A percentile compares a stretch with the other conserved stretches of the same genome.
Evolutionary conservation across 1,140 invertebrate genomes (phyloP).

Genomic region (Sminthurinus signatus): DNA sequence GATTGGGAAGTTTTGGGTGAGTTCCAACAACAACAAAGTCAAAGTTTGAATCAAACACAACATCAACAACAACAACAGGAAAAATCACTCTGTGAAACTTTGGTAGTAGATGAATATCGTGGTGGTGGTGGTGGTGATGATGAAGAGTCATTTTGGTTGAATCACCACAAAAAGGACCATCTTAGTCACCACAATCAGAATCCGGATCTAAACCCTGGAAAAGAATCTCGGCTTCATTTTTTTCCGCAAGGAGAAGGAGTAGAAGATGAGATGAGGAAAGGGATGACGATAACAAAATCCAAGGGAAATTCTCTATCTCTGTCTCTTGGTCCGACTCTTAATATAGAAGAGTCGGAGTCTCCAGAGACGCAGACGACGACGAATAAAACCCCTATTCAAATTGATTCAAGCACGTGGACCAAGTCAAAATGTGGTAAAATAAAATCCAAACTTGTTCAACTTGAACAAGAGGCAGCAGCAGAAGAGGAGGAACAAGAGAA

Average conservation of each 20-base stretch:
- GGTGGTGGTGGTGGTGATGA: neutral
- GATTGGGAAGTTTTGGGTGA: conserved; percentile 33
- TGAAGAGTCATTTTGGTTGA: conserved; percentile 12
- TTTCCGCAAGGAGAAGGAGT: too few species aligned
- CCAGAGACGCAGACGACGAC: neutral
- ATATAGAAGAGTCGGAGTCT: too few species aligned
- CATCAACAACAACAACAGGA: neutral
- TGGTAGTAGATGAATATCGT: neutral
- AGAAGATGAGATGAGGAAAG: too few species aligned
- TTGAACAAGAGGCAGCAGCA: conserved; percentile 2
- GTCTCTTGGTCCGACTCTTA: neutral
- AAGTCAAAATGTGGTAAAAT: conserved; percentile 31
- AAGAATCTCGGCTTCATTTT: neutral
- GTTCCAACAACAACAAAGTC: neutral
- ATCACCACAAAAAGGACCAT: too few species aligned
- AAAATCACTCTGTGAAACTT: conserved; percentile 20
- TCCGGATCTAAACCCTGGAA: neutral
- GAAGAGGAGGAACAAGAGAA: neutral
- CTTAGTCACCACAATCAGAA: conserved; percentile 1
- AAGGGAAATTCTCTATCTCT: too few species aligned
- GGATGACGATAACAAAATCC: too few species aligned
- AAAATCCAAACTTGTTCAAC: conserved; percentile 13
- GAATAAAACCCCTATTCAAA: neutral
- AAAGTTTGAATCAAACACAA: too few species aligned
- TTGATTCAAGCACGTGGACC: conserved; percentile 40